Percentiles rank a stretch among this genome's conserved stretches.
Evolutionary conservation across 2,797 vertebrate genomes (phyloP).

Genomic region (Acanthurus tractus): DNA sequence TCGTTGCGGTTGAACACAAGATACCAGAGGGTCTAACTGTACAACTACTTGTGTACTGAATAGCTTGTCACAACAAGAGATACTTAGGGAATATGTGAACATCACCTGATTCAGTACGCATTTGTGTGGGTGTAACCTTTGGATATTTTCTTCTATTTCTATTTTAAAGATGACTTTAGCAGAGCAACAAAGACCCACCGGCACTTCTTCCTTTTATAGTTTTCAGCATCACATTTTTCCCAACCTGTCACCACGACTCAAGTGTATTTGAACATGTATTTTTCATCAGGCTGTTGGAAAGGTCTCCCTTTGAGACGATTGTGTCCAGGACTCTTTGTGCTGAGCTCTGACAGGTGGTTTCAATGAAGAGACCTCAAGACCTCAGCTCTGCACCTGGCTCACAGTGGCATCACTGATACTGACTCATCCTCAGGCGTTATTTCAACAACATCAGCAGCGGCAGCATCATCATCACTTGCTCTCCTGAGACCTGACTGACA

Average conservation of each 20-base stretch:
- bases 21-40: conserved; percentile 17
- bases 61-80: conserved; percentile 17
- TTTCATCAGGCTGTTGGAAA: conserved; percentile 69
- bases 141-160: conserved; percentile 23
- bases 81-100: conserved; percentile 1
- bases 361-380: conserved; percentile 34
- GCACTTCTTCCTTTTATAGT: conserved; percentile 24
- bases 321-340: conserved; percentile 42
- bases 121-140: conserved; percentile 12
- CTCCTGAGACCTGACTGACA: conserved; percentile 31
- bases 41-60: background rate
- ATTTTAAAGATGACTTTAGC: conserved; percentile 30
- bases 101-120: background rate
- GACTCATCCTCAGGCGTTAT: conserved; percentile 17
- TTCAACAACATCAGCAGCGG: conserved; percentile 4
- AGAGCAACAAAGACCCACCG: conserved; percentile 5
- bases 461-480: background rate
- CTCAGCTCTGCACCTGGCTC: conserved; percentile 36
- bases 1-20: conserved; percentile 30
- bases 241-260: conserved; percentile 49
- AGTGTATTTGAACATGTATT: conserved; percentile 63
- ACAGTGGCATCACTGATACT: conserved; percentile 16
- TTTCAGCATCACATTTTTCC: conserved; percentile 39
- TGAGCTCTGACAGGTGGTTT: conserved; percentile 50
- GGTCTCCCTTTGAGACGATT: conserved; percentile 41